phyloP scores from a whole-genome alignment of 2,797 vertebrate species.

The Rhinella marina region DNA sequence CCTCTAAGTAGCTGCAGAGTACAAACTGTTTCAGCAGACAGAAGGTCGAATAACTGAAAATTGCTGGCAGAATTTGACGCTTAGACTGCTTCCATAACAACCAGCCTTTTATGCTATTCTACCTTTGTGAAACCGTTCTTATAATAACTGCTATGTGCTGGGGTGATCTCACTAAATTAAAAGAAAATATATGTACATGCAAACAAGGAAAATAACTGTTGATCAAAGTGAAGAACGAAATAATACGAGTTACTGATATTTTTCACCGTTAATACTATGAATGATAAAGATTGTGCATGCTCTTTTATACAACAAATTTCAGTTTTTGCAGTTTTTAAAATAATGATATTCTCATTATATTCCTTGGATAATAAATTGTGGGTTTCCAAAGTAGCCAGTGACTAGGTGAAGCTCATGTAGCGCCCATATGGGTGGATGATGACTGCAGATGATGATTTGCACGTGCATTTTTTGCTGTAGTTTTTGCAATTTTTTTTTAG shows the following conservation, averaged over 20 bases:
- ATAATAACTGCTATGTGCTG: neutral
- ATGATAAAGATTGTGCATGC: neutral
- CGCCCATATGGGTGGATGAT: too few relatives aligned
- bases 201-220: neutral
- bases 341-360: neutral
- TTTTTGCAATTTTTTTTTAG: too few relatives aligned
- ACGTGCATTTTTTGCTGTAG: too few relatives aligned
- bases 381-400: too few relatives aligned
- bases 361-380: neutral
- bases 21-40: slow-evolving; percentile 39
- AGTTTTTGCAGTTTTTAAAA: neutral
- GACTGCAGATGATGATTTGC: too few relatives aligned
- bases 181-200: neutral
- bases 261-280: neutral
- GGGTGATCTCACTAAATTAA: neutral
- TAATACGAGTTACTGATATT: neutral
- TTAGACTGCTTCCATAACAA: slow-evolving; percentile 49
- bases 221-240: neutral
- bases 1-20: slow-evolving; percentile 42
- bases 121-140: slow-evolving; percentile 12
- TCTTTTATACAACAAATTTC: neutral
- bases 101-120: slow-evolving; percentile 1
- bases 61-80: slow-evolving; percentile 39
- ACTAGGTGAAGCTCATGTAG: too few relatives aligned
- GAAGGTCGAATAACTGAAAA: slow-evolving; percentile 47